Percentiles rank a stretch among this genome's conserved stretches.
Evolutionary conservation across 2,113 vertebrate genomes (phyloP).

Genomic region (Vidua chalybeata): DNA sequence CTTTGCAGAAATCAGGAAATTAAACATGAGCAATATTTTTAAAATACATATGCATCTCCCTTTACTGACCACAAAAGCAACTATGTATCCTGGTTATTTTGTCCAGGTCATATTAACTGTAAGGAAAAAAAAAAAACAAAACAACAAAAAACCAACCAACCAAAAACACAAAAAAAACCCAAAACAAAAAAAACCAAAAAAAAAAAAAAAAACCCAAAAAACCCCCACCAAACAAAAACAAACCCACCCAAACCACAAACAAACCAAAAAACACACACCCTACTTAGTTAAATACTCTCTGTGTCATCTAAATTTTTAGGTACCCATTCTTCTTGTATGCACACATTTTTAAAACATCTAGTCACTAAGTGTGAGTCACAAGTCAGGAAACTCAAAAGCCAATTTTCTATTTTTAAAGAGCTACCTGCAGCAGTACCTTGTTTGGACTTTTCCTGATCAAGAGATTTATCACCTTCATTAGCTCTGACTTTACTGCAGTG

Average conservation of each 20-base stretch:
- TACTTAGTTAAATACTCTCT: background rate
- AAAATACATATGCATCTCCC: background rate
- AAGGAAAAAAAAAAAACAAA: background rate
- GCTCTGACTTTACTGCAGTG: background rate
- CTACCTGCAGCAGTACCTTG: background rate
- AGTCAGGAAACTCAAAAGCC: background rate
- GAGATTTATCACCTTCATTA: background rate
- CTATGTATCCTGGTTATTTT: background rate
- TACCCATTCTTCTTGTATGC: background rate
- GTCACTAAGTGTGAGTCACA: slow-evolving; percentile 14
- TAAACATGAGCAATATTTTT: background rate
- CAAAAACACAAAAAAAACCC: too few relatives aligned
- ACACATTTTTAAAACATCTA: slow-evolving; percentile 21
- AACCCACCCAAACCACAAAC: background rate
- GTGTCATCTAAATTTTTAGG: slow-evolving; percentile 8
- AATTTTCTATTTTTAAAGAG: background rate
- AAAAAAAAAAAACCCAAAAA: too few relatives aligned
- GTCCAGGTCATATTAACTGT: background rate
- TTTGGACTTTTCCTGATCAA: background rate
- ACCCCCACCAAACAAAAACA: background rate
- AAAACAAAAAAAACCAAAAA: too few relatives aligned
- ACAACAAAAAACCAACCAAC: too few relatives aligned
- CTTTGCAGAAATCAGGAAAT: background rate
- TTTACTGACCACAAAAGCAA: background rate
- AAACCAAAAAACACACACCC: background rate